Conservation (phyloP, 1,140 invertebrate species). For the Linepithema humile region DNA sequence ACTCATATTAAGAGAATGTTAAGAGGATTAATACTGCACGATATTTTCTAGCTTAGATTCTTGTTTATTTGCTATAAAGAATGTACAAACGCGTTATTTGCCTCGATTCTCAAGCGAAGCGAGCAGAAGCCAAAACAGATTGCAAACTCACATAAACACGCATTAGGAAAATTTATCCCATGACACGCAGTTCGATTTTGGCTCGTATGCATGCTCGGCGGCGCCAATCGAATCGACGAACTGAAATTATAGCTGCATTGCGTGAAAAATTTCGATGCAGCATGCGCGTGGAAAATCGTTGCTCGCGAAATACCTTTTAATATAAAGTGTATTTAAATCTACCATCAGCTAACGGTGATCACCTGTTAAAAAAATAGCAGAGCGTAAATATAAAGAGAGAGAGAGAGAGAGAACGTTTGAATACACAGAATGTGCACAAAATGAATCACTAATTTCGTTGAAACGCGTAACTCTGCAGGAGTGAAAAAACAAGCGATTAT, state of each 20-base stretch:
- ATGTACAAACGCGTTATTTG: too few species aligned
- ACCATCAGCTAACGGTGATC: not conserved
- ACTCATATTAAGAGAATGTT: too few species aligned
- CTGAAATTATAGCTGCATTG: not conserved
- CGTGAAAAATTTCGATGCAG: slow-evolving; percentile 1
- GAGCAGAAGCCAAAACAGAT: not conserved
- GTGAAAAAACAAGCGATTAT: not conserved
- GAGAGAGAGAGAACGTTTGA: too few species aligned
- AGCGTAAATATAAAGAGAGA: not conserved
- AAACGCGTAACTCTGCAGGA: not conserved
- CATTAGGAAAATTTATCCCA: not conserved
- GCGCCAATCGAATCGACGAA: not conserved
- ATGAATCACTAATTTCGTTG: not conserved
- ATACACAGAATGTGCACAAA: not conserved
- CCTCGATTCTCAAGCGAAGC: not conserved
- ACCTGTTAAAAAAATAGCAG: not conserved
- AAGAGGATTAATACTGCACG: too few species aligned
- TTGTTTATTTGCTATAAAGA: too few species aligned
- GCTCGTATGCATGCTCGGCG: not conserved
- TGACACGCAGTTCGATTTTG: not conserved
- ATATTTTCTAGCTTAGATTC: too few species aligned
- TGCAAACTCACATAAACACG: not conserved
- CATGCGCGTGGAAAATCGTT: not conserved
- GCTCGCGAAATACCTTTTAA: not conserved
- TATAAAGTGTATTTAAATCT: not conserved